Evolutionary conservation across 2,113 vertebrate genomes (phyloP).

Genomic region (Platysternon megacephalum): DNA sequence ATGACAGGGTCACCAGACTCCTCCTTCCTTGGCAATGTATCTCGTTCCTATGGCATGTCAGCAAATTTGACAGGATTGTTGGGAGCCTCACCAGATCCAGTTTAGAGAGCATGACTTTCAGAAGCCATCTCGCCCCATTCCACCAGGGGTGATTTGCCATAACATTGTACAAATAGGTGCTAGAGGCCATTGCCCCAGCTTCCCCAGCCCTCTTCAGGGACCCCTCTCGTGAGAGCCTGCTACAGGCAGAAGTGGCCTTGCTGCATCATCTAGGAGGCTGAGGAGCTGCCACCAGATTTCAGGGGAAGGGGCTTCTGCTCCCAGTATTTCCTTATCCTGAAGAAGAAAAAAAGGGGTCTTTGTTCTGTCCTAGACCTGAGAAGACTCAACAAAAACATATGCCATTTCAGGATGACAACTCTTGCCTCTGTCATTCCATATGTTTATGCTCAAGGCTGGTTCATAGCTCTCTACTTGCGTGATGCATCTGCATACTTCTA

Average conservation of each 20-base stretch:
- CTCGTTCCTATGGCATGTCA: rapidly evolving
- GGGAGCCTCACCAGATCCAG: too few species aligned
- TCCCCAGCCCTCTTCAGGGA: not conserved
- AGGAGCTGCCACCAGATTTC: not conserved
- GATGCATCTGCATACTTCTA: not conserved
- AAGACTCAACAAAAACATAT: not conserved
- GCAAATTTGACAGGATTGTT: not conserved
- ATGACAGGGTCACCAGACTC: not conserved
- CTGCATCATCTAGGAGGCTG: not conserved
- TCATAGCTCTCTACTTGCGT: not conserved
- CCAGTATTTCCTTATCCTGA: not conserved
- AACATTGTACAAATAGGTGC: too few species aligned
- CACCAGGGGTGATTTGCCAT: not conserved
- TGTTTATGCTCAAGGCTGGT: not conserved
- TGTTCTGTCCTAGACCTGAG: not conserved
- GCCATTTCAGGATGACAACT: not conserved
- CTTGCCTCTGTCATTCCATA: rapidly evolving
- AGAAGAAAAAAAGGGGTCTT: not conserved
- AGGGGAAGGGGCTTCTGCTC: not conserved
- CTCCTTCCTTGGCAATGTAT: not conserved
- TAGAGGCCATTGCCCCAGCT: not conserved
- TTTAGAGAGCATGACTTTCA: not conserved
- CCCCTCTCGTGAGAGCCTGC: slow-evolving; percentile 18
- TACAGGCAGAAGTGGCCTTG: not conserved
- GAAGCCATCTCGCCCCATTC: not conserved